phyloP scores from a whole-genome alignment of 2,113 vertebrate species.

The Triplophysa siluroides region DNA sequence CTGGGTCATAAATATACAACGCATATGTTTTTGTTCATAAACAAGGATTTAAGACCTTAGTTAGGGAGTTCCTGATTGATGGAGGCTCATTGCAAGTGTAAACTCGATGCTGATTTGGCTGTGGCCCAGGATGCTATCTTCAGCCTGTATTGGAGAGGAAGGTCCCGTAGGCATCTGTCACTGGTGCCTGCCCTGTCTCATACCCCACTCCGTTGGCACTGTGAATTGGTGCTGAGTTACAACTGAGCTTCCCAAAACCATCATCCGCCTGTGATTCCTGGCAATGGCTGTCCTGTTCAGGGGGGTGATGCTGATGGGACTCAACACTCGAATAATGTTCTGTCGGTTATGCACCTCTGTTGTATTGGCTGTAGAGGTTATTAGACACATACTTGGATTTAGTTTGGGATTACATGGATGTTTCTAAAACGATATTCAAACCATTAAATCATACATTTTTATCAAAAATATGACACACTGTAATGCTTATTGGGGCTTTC shows the following conservation, averaged over 20 bases:
- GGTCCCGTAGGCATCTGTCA: constrained; percentile 38
- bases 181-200: constrained; percentile 12
- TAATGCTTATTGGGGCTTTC: background rate
- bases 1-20: constrained; percentile 9
- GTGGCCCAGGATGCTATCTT: constrained; percentile 47
- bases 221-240: constrained; percentile 29
- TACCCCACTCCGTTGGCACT: background rate
- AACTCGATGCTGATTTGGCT: constrained; percentile 46
- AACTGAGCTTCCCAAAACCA: constrained; percentile 46
- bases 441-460: too few relatives aligned
- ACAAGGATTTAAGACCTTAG: constrained; percentile 35
- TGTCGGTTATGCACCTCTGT: background rate
- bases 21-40: constrained; percentile 38
- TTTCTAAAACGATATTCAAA: too few relatives aligned
- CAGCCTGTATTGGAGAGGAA: constrained; percentile 37
- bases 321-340: background rate
- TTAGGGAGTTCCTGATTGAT: constrained; percentile 48
- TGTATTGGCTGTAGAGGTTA: constrained; percentile 1
- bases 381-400: background rate
- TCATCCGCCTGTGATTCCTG: constrained; percentile 30
- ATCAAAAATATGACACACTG: background rate
- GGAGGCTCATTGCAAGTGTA: constrained; percentile 41
- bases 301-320: constrained; percentile 1
- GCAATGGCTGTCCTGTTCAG: constrained; percentile 19
- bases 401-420: too few relatives aligned